A percentile compares a stretch with the other conserved stretches of the same genome.
Evolutionary conservation across 2,113 vertebrate species (phyloP).

Genomic region (Rhadina sibilatrix): DNA sequence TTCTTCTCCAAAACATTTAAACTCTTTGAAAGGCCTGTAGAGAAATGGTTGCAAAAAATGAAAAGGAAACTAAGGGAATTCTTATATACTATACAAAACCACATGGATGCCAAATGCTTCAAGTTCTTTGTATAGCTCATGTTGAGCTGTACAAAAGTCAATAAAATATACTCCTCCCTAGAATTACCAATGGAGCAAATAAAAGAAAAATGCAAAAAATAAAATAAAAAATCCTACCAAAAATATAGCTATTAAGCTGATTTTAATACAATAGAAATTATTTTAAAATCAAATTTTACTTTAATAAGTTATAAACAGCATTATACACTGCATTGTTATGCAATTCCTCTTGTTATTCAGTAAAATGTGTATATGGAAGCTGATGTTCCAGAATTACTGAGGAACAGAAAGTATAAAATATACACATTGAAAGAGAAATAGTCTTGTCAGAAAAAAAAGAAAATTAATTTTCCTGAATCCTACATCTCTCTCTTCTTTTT

Average conservation of each 20-base stretch:
- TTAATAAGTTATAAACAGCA: background rate
- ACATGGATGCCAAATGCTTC: background rate
- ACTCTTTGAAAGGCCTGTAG: background rate
- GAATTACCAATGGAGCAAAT: background rate
- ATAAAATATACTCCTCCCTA: background rate
- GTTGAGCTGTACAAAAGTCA: background rate
- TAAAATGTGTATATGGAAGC: background rate
- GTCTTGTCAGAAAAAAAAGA: background rate
- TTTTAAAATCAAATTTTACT: background rate
- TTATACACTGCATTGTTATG: background rate
- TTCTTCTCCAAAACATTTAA: background rate
- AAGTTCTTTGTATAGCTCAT: background rate
- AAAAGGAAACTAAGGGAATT: background rate
- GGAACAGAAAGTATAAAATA: background rate
- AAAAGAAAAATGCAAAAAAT: background rate
- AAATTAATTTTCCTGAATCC: background rate
- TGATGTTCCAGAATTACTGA: background rate
- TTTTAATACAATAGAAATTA: background rate
- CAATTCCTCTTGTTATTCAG: background rate
- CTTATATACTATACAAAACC: too few species aligned
- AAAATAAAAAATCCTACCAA: background rate
- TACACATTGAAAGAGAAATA: background rate
- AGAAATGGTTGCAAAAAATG: background rate
- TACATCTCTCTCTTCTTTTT: background rate
- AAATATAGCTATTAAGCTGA: background rate